A percentile compares a stretch with the other conserved stretches of the same genome.
These are phyloP conservation scores for Athetis lepigone DNA, from an alignment of 2,888 invertebrate species.

Conservation along the genomic window DNA sequence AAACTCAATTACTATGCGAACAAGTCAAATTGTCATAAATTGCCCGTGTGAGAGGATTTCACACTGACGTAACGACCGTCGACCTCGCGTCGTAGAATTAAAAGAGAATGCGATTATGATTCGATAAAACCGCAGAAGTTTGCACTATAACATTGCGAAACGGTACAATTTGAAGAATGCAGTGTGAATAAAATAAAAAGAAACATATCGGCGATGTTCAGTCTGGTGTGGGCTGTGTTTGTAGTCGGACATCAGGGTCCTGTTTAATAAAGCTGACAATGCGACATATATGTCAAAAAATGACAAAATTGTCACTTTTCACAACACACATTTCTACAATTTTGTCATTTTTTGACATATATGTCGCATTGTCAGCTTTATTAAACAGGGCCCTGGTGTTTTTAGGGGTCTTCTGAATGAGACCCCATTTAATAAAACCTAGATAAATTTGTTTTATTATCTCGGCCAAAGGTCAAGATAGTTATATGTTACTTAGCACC, in stretches of 20 bases:
- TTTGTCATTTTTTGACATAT: too few species aligned
- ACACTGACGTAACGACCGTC: slow-evolving; percentile 55
- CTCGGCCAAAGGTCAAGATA: too few species aligned
- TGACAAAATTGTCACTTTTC: too few species aligned
- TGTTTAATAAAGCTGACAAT: too few species aligned
- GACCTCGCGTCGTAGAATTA: slow-evolving; percentile 65
- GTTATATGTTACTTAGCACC: too few species aligned
- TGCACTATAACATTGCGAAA: slow-evolving; percentile 63
- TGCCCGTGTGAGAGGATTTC: slow-evolving; percentile 59
- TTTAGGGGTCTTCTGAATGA: too few species aligned
- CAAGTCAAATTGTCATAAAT: slow-evolving; percentile 48
- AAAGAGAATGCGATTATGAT: slow-evolving; percentile 68
- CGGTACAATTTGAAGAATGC: slow-evolving; percentile 56
- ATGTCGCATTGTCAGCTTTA: too few species aligned
- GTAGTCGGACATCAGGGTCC: slow-evolving; percentile 9
- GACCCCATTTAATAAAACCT: too few species aligned
- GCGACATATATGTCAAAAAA: too few species aligned
- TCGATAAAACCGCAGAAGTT: slow-evolving; percentile 66
- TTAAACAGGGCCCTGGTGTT: too few species aligned
- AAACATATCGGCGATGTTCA: slow-evolving; percentile 44
- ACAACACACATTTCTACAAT: too few species aligned
- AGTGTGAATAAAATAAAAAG: slow-evolving; percentile 60
- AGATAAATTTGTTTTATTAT: too few species aligned
- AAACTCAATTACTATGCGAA: slow-evolving; percentile 29
- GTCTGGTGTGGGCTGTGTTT: slow-evolving; percentile 32